phyloP scores from a whole-genome alignment of 2,888 invertebrate genomes.

The Dasysyrphus albostriatus region DNA sequence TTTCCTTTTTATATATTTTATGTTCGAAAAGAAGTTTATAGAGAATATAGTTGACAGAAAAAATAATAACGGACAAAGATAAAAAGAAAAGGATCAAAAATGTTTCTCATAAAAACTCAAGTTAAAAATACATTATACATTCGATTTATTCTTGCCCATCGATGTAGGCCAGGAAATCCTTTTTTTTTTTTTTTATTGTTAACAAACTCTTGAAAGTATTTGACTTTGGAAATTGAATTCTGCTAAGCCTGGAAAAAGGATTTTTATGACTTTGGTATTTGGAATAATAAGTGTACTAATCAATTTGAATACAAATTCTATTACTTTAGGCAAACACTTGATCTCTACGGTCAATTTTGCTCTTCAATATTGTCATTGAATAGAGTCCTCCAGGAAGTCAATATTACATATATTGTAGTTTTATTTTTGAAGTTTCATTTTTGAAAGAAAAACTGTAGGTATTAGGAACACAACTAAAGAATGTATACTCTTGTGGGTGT shows the following conservation, averaged over 20 bases:
- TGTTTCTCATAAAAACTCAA: not conserved
- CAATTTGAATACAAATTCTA: too few relatives aligned
- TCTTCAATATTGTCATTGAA: too few relatives aligned
- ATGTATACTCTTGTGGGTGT: too few relatives aligned
- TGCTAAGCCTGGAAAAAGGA: not conserved
- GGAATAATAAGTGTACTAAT: not conserved
- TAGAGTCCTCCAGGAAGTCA: too few relatives aligned
- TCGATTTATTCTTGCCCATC: not conserved
- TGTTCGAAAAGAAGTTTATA: not conserved
- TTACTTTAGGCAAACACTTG: too few relatives aligned
- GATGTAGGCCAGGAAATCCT: not conserved
- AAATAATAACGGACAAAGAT: not conserved
- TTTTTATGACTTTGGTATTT: too few relatives aligned
- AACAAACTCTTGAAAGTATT: not conserved
- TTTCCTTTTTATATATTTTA: slow-evolving; percentile 25
- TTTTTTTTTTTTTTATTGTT: not conserved
- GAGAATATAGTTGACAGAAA: not conserved
- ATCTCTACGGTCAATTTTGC: too few relatives aligned
- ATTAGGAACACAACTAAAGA: too few relatives aligned
- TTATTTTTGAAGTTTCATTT: too few relatives aligned
- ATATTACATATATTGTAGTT: too few relatives aligned
- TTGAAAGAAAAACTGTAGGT: too few relatives aligned
- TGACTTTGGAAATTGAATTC: not conserved
- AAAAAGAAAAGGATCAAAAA: not conserved
- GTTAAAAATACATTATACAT: not conserved